Percentiles rank a stretch among this genome's conserved stretches.
phyloP scores from a whole-genome alignment of 2,888 invertebrate species.

The Tetragonisca angustula region DNA sequence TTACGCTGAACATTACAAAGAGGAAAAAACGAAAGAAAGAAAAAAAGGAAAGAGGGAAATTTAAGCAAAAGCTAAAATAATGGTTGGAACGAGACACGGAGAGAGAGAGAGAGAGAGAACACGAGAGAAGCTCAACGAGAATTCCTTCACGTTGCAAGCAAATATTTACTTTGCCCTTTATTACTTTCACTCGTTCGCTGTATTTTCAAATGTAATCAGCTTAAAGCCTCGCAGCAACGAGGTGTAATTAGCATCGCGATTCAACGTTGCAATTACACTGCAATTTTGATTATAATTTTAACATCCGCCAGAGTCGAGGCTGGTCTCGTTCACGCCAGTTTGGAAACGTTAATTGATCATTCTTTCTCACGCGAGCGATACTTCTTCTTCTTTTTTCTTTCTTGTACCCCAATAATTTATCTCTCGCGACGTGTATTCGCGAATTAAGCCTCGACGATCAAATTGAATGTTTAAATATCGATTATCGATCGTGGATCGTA shows the following conservation, averaged over 20 bases:
- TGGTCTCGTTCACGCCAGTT: background rate
- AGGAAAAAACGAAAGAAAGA: too few relatives aligned
- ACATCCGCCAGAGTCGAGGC: background rate
- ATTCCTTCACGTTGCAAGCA: background rate
- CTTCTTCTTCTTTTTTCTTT: background rate
- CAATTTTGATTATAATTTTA: conserved; percentile 1
- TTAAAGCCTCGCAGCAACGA: background rate
- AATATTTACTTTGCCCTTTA: background rate
- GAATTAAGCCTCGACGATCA: too few relatives aligned
- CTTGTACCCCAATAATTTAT: too few relatives aligned
- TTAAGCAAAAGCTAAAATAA: too few relatives aligned
- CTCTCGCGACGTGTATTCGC: too few relatives aligned
- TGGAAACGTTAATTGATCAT: too few relatives aligned
- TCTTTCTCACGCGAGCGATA: too few relatives aligned
- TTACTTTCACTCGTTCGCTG: background rate
- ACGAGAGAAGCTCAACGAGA: background rate
- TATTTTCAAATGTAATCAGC: conserved; percentile 9
- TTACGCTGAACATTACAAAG: too few relatives aligned
- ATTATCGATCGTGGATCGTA: too few relatives aligned
- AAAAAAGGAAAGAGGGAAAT: too few relatives aligned
- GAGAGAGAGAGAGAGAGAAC: background rate
- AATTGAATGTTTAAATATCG: too few relatives aligned
- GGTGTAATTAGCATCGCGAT: background rate
- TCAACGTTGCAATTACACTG: background rate
- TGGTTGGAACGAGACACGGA: too few relatives aligned